Evolutionary conservation across 2,113 vertebrate genomes (phyloP), one percentile per base, ranked within the genome.

Genomic region (Catagonus wagneri): DNA sequence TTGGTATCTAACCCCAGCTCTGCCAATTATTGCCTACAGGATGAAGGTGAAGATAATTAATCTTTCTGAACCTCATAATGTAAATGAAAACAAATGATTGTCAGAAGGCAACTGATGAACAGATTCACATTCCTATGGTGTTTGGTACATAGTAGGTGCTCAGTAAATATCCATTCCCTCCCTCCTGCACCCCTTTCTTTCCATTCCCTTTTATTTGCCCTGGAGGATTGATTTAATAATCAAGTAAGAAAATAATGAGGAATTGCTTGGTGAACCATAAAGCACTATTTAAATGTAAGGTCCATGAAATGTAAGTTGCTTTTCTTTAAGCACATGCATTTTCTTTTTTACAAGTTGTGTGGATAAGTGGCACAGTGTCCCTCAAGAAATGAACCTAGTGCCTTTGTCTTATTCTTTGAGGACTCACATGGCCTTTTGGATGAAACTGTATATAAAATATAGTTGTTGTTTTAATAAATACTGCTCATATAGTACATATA

Each of bases 331-430:
- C 72, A 96, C 17, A 34, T 10, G 23, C 17, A 36, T 72, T 94
- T 93, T 85, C 71, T 12, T 80, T 97, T 93, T 80, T 36, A 56
- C 22, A 81, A 80, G 27, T 52, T 56, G 1, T 76, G 23, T 92
- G 44, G 60, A 36, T 80, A 93, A 72, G 7, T 84, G 17, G 29
- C 71, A 12, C 19, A 86, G 2, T 66, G 71, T 87, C 19, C 50
- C 50, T 58, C 39, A 89, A 36, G 13, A 85, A 72, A 74, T 29
- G 72, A 94, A 63, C 15, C 6, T 34, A 66, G 23, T 39, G 16
- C 20, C 36, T 96, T 95, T 94, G 32, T 88, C 27, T 93, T 88
- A 93, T 83, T 84, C 63, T 85, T 89, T 83, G 58, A 90, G 61
- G 86, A 69, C 52, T 94, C 79, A 32, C 10, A 34, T 20, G 39